Percentiles rank a stretch among this genome's conserved stretches.
phyloP scores from a whole-genome alignment of 2,113 vertebrate species.

The Arvicanthis niloticus region DNA sequence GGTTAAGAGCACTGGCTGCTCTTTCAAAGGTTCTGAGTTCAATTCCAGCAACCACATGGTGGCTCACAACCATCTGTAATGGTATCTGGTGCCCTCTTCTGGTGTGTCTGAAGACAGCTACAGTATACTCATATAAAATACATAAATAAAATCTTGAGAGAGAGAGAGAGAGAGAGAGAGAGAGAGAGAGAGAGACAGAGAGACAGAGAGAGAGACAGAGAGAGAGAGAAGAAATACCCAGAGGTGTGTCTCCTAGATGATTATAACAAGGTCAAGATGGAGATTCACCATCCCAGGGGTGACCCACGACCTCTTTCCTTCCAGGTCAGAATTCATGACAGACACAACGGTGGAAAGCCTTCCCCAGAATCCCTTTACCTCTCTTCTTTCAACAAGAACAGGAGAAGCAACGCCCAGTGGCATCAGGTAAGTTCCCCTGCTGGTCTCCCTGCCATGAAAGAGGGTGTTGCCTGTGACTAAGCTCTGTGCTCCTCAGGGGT shows the following conservation, averaged over 20 bases:
- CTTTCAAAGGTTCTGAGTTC: too few relatives aligned
- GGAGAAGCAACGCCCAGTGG: background rate
- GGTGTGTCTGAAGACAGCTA: too few relatives aligned
- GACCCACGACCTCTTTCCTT: constrained; percentile 41
- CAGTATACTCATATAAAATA: too few relatives aligned
- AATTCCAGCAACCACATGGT: too few relatives aligned
- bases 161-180: too few relatives aligned
- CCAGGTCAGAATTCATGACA: constrained; percentile 51
- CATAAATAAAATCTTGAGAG: too few relatives aligned
- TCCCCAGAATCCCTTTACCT: constrained; percentile 23
- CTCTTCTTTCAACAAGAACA: constrained; percentile 49
- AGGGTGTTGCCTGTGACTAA: background rate
- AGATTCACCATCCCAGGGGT: background rate
- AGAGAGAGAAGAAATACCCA: too few relatives aligned
- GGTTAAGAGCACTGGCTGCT: too few relatives aligned
- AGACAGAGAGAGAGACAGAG: too few relatives aligned
- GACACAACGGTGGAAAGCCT: constrained; percentile 35
- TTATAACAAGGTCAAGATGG: background rate
- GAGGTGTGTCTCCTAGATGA: background rate
- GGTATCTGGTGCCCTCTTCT: too few relatives aligned
- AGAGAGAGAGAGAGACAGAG: too few relatives aligned
- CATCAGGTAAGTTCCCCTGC: background rate
- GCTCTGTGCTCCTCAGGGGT: background rate
- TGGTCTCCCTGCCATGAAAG: background rate
- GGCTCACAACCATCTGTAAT: too few relatives aligned